Conservation (phyloP, 2,888 invertebrate genomes). For the Ectropis crepuscularia region DNA sequence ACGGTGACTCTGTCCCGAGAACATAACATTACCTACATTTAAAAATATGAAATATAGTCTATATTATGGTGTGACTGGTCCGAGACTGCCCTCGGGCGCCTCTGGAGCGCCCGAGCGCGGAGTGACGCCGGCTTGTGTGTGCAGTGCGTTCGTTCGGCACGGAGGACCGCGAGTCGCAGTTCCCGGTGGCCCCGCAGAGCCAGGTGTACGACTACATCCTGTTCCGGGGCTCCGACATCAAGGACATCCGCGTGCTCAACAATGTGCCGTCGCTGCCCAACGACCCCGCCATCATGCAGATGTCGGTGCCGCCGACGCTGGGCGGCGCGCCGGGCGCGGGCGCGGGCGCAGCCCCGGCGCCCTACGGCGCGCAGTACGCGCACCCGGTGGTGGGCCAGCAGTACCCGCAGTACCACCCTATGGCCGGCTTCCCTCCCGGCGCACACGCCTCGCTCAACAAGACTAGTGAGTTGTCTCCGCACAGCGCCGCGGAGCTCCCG, state of each 20-base stretch:
- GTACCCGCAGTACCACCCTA: slow-evolving; percentile 79
- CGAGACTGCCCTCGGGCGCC: no score
- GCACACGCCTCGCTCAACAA: slow-evolving; percentile 77
- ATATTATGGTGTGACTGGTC: no score
- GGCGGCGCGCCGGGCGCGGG: slow-evolving; percentile 84
- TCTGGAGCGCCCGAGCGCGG: no score
- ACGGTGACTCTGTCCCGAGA: no score
- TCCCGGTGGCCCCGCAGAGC: slow-evolving; percentile 97
- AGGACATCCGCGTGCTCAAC: slow-evolving; percentile 98
- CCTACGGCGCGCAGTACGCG: slow-evolving; percentile 86
- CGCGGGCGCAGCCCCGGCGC: slow-evolving; percentile 85
- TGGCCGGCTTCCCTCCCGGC: slow-evolving; percentile 80
- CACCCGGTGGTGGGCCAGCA: slow-evolving; percentile 89
- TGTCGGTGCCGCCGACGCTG: slow-evolving; percentile 90
- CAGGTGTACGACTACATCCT: slow-evolving; percentile 99
- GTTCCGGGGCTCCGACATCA: slow-evolving; percentile 99
- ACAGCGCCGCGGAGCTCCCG: slow-evolving; percentile 73
- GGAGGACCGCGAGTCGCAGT: slow-evolving; percentile 97
- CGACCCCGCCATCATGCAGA: slow-evolving; percentile 99
- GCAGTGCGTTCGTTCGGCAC: slow-evolving; percentile 99
- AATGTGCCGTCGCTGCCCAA: slow-evolving; percentile 94
- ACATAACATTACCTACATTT: no score
- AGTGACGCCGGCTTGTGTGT: slow-evolving; percentile 22
- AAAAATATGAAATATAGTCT: no score
- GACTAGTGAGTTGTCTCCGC: slow-evolving; percentile 83